Percentiles rank a stretch among this genome's conserved stretches.
phyloP scores from a whole-genome alignment of 2,888 invertebrate species.

The Thysanoteuthis rhombus region DNA sequence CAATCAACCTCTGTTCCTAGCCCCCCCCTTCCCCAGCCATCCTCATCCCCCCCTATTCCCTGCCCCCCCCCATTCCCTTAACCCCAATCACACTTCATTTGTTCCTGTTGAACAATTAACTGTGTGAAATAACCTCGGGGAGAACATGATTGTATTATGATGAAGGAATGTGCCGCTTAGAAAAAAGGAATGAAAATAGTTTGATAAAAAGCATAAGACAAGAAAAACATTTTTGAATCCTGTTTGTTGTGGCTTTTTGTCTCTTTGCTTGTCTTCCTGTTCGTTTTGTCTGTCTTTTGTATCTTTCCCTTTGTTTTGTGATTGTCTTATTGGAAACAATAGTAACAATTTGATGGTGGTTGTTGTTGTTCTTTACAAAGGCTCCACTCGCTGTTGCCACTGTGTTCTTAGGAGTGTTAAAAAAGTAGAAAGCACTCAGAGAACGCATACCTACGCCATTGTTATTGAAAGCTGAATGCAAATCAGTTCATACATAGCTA shows the following conservation, averaged over 20 bases:
- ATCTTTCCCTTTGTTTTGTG: no score
- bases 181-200: neutral
- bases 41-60: neutral
- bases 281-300: neutral
- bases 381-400: neutral
- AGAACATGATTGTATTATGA: conserved; percentile 12
- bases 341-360: neutral
- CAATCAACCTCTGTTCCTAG: neutral
- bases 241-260: neutral
- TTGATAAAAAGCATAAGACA: neutral
- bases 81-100: neutral
- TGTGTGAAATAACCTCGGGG: neutral
- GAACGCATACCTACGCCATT: no score
- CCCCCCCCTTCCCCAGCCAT: neutral
- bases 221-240: neutral
- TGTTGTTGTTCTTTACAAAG: neutral
- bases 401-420: no score
- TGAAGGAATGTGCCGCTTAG: neutral
- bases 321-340: neutral
- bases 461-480: no score
- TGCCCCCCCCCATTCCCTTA: neutral
- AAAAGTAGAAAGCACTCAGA: no score
- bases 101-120: conserved; percentile 12
- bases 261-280: neutral
- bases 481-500: no score